Evolutionary conservation across 2,888 invertebrate genomes (phyloP), one percentile per base, ranked within the genome.

Genomic region (Epirrhoe alternata): DNA sequence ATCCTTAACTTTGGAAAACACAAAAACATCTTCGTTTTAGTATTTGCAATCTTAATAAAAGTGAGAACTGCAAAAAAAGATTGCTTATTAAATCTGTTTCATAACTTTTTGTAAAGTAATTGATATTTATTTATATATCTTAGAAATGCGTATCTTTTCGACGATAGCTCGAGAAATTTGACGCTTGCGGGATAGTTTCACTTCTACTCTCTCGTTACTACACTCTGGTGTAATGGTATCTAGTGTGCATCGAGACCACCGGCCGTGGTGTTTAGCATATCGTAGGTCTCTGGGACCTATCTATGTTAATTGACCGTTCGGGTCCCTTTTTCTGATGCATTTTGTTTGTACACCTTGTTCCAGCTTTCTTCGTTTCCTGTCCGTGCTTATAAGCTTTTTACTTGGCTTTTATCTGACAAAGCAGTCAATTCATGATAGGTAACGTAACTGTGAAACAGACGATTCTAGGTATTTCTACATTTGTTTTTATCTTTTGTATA

Each of bases 301-400:
- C 82, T 86, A 84, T 83, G 85, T 77, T 84, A 85, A 86, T 86
- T 82, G 83, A 83, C 86, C 81, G 83, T 85, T 85, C 83, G 82
- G 64, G 73, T 69, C 72, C 71, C 77, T 85, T 84, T 84, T 84
- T 78, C 74, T 74, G 64, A 69, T 71, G 70, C 69, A 69, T 75
- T 78, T 78, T 72, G 73, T 75, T 78, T 78, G 70, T 70, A 61
- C 52, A 14, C 45, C 69, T 69, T 62, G 68, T 66, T 67, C 61
- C 64, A 70, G 50, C 66, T 69, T 66, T 69, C 69, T 55, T 57
- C 31, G 58, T 66, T 66, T 70, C 54, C 61, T 65, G 52, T 42
- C 50, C 24, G 24, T 59, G 24, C 38, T 42, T 42, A 24, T 2
- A 24, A 24, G 38, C 12, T 42, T 38, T 38, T 42, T 42, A 42